Evolutionary conservation across 2,113 vertebrate species (phyloP).

Genomic region (Polypterus bichir): DNA sequence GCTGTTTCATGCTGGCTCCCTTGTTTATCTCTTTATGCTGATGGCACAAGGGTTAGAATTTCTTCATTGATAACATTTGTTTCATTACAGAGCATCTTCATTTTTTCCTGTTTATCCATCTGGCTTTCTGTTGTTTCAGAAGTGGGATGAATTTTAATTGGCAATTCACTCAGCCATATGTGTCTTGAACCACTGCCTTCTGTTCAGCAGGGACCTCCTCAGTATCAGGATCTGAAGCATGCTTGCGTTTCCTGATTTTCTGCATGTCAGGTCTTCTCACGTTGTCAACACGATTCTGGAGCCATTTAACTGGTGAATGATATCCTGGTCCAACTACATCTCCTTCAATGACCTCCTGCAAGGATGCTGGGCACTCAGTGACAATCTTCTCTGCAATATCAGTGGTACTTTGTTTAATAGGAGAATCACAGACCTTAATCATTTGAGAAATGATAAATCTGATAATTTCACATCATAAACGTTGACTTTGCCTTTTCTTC

Average conservation of each 20-base stretch:
- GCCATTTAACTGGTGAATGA: constrained; percentile 7
- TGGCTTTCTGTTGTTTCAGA: constrained; percentile 15
- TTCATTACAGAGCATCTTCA: constrained; percentile 3
- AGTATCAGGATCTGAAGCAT: no score
- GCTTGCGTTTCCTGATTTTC: no score
- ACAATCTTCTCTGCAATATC: constrained; percentile 16
- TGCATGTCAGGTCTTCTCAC: background rate
- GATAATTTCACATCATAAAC: constrained; percentile 12
- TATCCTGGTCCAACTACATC: constrained; percentile 11
- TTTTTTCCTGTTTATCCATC: constrained; percentile 10
- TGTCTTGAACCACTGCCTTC: constrained; percentile 4
- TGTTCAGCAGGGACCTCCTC: background rate
- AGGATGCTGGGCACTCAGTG: constrained; percentile 8
- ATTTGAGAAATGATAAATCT: constrained; percentile 10
- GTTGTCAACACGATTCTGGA: background rate
- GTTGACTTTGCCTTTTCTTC: constrained; percentile 9
- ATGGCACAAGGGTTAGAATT: constrained; percentile 6
- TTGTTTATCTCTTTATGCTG: constrained; percentile 16
- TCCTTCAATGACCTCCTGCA: constrained; percentile 11
- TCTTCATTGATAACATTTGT: constrained; percentile 10
- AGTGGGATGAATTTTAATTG: constrained; percentile 6
- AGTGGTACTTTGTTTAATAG: constrained; percentile 11
- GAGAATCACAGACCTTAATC: constrained; percentile 7
- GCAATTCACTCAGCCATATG: constrained; percentile 13
- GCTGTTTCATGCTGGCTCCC: constrained; percentile 4